Percentiles rank a stretch among this genome's conserved stretches.
Conservation (phyloP, 2,888 invertebrate genomes). For the Anoplius nigerrimus region DNA sequence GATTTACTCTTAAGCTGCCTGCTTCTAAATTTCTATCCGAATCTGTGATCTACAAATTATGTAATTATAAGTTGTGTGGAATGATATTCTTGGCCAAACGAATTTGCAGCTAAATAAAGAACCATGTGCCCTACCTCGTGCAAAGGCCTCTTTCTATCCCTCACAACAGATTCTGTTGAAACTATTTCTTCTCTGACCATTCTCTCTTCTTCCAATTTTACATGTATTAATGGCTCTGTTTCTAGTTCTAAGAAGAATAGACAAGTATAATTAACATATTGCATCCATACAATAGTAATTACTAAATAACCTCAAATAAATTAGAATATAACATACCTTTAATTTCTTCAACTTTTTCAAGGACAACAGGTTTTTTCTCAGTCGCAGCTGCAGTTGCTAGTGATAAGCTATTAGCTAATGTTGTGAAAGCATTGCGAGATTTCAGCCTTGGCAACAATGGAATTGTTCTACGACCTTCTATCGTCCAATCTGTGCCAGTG, state of each 20-base stretch:
- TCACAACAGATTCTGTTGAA: not conserved
- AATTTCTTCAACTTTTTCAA: constrained; percentile 72
- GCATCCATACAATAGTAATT: not conserved
- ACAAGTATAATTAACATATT: not conserved
- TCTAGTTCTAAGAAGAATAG: constrained; percentile 36
- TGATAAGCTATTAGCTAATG: constrained; percentile 88
- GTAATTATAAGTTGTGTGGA: not conserved
- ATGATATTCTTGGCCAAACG: too few relatives aligned
- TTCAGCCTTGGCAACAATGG: constrained; percentile 90
- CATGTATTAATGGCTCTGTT: constrained; percentile 45
- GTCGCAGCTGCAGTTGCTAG: constrained; percentile 81
- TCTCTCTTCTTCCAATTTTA: constrained; percentile 45
- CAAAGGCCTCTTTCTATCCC: constrained; percentile 8
- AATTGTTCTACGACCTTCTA: constrained; percentile 89
- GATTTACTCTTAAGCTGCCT: constrained; percentile 30
- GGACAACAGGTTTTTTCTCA: constrained; percentile 77
- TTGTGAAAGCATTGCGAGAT: constrained; percentile 89
- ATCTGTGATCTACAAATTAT: constrained; percentile 30
- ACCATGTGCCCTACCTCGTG: not conserved
- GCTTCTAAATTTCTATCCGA: constrained; percentile 22
- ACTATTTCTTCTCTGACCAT: constrained; percentile 34
- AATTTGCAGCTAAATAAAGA: not conserved
- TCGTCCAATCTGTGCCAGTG: constrained; percentile 85
- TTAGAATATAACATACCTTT: constrained; percentile 46
- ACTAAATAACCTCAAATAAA: constrained; percentile 1